Evolutionary conservation across 2,888 invertebrate species (phyloP).

Genomic region (Helicoverpa assulta): DNA sequence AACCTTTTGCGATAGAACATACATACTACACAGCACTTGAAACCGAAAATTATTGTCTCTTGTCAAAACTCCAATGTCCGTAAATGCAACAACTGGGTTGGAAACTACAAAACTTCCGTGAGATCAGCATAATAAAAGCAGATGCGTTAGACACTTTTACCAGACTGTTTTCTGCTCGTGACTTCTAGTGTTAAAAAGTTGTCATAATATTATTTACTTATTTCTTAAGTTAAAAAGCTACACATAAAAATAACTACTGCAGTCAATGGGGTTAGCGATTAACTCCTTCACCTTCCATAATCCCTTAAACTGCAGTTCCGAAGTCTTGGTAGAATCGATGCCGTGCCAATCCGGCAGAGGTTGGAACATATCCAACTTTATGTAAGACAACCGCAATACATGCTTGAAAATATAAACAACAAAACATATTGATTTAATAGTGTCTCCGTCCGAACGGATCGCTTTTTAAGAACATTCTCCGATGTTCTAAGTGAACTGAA

Average conservation of each 20-base stretch:
- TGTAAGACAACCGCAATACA: conserved; percentile 44
- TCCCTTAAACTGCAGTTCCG: conserved; percentile 25
- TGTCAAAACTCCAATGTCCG: too few relatives aligned
- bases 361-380: conserved; percentile 52
- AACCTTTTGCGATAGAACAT: too few relatives aligned
- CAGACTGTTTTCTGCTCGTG: too few relatives aligned
- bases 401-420: conserved; percentile 39
- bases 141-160: too few relatives aligned
- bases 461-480: conserved; percentile 24
- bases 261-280: conserved; percentile 1
- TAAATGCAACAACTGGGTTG: too few relatives aligned
- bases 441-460: conserved; percentile 22
- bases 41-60: too few relatives aligned
- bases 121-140: too few relatives aligned
- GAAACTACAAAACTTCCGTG: too few relatives aligned
- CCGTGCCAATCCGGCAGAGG: conserved; percentile 26
- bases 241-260: not conserved
- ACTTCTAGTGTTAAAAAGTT: too few relatives aligned
- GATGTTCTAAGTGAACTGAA: conserved; percentile 20
- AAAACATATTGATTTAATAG: conserved; percentile 43
- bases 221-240: too few relatives aligned
- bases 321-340: conserved; percentile 36
- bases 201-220: too few relatives aligned
- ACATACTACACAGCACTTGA: too few relatives aligned
- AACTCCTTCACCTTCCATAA: conserved; percentile 17